A percentile compares a stretch with the other conserved stretches of the same genome.
Conservation (phyloP, 2,113 vertebrate species). For the Phyllostomus discolor region DNA sequence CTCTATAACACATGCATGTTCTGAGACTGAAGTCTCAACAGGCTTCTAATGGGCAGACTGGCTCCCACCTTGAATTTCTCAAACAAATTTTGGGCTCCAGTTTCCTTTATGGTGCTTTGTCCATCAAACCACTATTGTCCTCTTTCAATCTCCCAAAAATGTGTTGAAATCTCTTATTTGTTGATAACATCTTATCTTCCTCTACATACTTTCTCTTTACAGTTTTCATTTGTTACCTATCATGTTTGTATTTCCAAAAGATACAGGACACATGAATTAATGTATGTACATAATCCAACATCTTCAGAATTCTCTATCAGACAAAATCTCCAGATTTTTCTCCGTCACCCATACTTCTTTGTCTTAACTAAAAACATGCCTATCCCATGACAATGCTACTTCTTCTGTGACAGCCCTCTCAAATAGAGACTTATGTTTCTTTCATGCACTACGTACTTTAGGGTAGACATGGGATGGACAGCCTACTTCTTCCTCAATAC, state of each 20-base stretch:
- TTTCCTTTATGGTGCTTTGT: not conserved
- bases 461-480: not conserved
- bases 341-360: not conserved
- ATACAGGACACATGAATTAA: not conserved
- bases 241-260: not conserved
- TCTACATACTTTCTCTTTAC: not conserved
- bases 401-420: not conserved
- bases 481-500: not conserved
- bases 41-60: not conserved
- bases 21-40: not conserved
- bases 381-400: not conserved
- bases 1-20: not conserved
- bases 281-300: not conserved
- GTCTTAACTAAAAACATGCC: not conserved
- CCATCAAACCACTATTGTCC: not conserved
- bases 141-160: not conserved
- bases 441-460: not conserved
- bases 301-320: not conserved
- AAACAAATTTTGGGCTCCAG: not conserved
- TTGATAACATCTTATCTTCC: not conserved
- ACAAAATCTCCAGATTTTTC: not conserved
- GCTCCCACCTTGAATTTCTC: not conserved
- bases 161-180: not conserved
- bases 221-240: not conserved
- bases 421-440: not conserved